Base-by-base conservation (phyloP, 2,113 vertebrate genomes). In the Nestor notabilis region DNA sequence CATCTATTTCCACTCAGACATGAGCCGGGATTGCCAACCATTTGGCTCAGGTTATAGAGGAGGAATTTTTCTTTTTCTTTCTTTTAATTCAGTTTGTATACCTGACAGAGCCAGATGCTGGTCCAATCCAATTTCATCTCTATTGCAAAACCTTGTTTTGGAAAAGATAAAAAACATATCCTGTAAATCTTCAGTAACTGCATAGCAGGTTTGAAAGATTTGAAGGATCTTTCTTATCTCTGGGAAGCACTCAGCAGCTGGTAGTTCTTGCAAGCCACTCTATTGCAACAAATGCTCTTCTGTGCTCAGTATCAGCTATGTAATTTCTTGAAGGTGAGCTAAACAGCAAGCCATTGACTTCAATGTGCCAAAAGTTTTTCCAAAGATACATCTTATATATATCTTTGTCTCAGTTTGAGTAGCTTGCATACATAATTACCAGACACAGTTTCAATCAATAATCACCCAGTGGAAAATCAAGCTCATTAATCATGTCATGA, bases 401-500 rank as follows among this genome's bases (percentile, higher is more conserved):
- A 46, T 63, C 37, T 83, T 63, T 63, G 31, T 43, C 31, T 49
- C 63, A 87, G 55, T 87, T 76, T 61, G 64, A 70, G 43, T 29
- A 66, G 13, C 8, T 64, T 76, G 70, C 33, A 75, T 63, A 31
- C 16, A 77, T 66, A 90, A 83, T 88, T 93, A 63, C 37, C 0
- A 1, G 82, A 61, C 13, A 8, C 0, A 1, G 23, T 39, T 86
- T 81, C 49, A 90, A 66, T 90, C 83, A 83, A 89, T 96, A 86
- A 83, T 66, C 29, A 66, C 68, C 53, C 7, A 50, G 27, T 64
- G 50, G 76, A 88, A 94, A 86, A 93, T 70, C 92, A 74, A 74
- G 47, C 46, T 83, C 68, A 83, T 97, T 94, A 88, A 96, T 96
- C 93, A 81, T 41, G 72, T 47, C 46, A 70, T 47, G 68, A 90